Conservation (phyloP, 2,113 vertebrate genomes). For the Cebidichthys violaceus region DNA sequence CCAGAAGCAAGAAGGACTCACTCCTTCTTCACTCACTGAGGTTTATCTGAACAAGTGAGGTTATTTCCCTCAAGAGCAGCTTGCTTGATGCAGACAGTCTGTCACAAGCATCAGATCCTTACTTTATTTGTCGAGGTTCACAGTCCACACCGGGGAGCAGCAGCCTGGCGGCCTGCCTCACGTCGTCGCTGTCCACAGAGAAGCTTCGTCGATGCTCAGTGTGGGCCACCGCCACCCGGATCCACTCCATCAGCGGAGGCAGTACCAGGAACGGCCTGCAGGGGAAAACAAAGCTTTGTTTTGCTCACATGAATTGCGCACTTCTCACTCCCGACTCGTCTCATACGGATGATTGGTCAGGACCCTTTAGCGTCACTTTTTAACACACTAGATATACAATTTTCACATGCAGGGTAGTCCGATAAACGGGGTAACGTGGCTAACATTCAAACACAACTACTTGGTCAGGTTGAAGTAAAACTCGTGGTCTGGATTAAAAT, state of each 20-base stretch:
- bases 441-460: neutral
- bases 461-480: neutral
- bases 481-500: neutral
- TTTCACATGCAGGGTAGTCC: neutral
- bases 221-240: conserved; percentile 95
- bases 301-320: neutral
- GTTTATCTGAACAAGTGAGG: neutral
- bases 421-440: neutral
- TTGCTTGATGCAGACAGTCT: neutral
- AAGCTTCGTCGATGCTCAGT: conserved; percentile 95
- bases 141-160: conserved; percentile 97
- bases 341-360: neutral
- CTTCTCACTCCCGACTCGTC: neutral
- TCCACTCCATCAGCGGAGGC: conserved; percentile 99
- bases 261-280: conserved; percentile 95
- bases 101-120: conserved; percentile 55
- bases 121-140: conserved; percentile 97
- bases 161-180: conserved; percentile 95
- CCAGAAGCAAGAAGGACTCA: neutral
- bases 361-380: neutral
- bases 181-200: conserved; percentile 98
- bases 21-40: no score
- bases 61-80: neutral
- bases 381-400: neutral
- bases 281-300: conserved; percentile 9